Evolutionary conservation across 2,797 vertebrate genomes (phyloP).

Genomic region (Hapalemur alaotrensis): DNA sequence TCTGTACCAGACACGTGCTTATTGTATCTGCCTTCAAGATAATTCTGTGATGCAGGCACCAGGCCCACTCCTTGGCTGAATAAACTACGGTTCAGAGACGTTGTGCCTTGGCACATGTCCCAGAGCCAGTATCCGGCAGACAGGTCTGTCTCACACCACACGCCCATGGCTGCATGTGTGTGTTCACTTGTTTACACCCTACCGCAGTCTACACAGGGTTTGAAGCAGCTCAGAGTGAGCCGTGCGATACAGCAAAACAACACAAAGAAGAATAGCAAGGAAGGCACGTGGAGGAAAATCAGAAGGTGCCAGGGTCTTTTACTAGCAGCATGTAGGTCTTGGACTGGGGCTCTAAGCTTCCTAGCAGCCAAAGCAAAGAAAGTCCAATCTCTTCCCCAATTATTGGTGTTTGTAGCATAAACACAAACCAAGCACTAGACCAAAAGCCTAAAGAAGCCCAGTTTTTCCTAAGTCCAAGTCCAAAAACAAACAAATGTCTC

Average conservation of each 20-base stretch:
- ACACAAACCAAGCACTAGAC: slow-evolving; percentile 25
- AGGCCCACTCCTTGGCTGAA: not conserved
- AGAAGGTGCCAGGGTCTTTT: not conserved
- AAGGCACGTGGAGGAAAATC: not conserved
- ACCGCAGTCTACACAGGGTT: not conserved
- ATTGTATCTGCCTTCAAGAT: slow-evolving; percentile 23
- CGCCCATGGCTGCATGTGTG: not conserved
- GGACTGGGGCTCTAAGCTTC: not conserved
- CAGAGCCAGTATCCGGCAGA: not conserved
- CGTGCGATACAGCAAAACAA: not conserved
- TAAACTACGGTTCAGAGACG: slow-evolving; percentile 42
- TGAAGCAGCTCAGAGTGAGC: slow-evolving; percentile 1
- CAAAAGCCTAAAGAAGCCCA: not conserved
- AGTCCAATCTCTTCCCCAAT: not conserved
- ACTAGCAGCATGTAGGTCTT: not conserved
- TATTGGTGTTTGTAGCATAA: not conserved
- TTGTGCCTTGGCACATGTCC: slow-evolving; percentile 40
- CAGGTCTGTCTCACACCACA: slow-evolving; percentile 1
- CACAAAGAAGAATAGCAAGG: not conserved
- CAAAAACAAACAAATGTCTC: slow-evolving; percentile 20
- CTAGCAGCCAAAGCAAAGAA: slow-evolving; percentile 17
- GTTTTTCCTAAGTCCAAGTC: not conserved
- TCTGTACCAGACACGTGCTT: not conserved
- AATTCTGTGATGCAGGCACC: not conserved
- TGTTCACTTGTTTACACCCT: slow-evolving; percentile 33